Evolutionary conservation across 1,140 invertebrate species (phyloP), one percentile per base, ranked within the genome.

Genomic region (Tetranychus cinnabarinus): DNA sequence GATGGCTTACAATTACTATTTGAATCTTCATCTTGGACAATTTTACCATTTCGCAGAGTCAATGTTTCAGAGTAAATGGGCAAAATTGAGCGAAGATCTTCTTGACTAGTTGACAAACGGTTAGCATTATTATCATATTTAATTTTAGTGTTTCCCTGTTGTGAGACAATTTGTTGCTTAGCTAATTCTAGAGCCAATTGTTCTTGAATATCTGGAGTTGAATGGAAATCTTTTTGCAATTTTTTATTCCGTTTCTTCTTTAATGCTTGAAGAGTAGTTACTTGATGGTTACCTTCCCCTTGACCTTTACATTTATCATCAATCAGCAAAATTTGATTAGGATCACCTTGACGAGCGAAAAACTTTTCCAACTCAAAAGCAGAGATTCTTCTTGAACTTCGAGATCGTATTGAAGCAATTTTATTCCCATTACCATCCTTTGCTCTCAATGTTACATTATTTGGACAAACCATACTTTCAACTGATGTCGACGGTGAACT

Each of bases 331-430:
- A 5, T 42, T 42, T 10, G 10, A 52, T 52, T 52, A 23, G 50
- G 23, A 57, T 66, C 64, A 66, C 81, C 78, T 71, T 88, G 85
- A 42, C 83, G 76, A 71, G 86, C 81, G 78, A 91, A 90, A 61
- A 91, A 77, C 74, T 90, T 85, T 73, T 91, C 86, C 37, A 91
- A 77, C 73, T 90, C 87, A 6, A 83, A 84, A 31, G 86, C 84
- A 1, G 86, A 88, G 63, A 92, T 88, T 63, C 88, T 77, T 63
- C 82, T 82, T 15, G 85, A 88, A 1, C 82, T 83, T 35, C 88
- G 76, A 63, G 85, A 81, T 67, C 86, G 80, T 61, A 91, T 89
- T 56, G 86, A 90, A 54, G 88, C 39, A 3, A 52, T 54, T 58
- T 63, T 66, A n/a, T 36, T 36, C 31, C 13, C 50, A 36, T 7